Percentiles rank a stretch among this genome's conserved stretches.
These are phyloP conservation scores for Tinamus guttatus DNA, from an alignment of 2,113 vertebrate genomes.

Conservation along the genomic window DNA sequence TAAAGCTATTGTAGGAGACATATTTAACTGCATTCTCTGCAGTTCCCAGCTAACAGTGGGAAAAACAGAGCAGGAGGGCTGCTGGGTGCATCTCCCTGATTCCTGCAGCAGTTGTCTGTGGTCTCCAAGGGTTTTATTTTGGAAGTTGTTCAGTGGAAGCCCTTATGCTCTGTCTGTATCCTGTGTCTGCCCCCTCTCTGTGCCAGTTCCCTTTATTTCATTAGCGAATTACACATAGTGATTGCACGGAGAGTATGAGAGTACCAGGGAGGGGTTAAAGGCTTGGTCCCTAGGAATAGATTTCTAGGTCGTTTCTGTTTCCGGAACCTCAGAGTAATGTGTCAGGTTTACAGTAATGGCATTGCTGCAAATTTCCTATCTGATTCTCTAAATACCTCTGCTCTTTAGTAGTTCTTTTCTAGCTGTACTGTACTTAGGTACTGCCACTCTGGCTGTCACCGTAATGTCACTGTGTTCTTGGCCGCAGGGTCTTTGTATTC, in stretches of 20 bases:
- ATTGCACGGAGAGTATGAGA: background rate
- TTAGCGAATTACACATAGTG: background rate
- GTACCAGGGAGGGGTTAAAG: background rate
- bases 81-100: background rate
- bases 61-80: background rate
- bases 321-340: background rate
- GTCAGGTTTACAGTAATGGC: background rate
- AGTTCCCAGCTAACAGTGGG: background rate
- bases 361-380: background rate
- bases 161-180: background rate
- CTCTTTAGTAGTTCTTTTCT: background rate
- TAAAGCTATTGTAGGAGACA: constrained; percentile 52
- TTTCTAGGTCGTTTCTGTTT: background rate
- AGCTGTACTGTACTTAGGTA: background rate
- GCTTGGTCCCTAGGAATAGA: background rate
- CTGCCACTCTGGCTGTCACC: background rate
- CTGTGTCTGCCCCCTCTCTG: background rate
- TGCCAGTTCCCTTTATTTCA: background rate
- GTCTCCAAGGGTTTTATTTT: background rate
- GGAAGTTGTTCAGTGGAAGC: background rate
- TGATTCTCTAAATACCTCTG: background rate
- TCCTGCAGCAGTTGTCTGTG: fast-evolving
- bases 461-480: background rate
- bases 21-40: constrained; percentile 11
- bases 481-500: background rate